Evolutionary conservation across 2,797 vertebrate species (phyloP), one percentile per base, ranked within the genome.

Genomic region (Leptodactylus fallax): DNA sequence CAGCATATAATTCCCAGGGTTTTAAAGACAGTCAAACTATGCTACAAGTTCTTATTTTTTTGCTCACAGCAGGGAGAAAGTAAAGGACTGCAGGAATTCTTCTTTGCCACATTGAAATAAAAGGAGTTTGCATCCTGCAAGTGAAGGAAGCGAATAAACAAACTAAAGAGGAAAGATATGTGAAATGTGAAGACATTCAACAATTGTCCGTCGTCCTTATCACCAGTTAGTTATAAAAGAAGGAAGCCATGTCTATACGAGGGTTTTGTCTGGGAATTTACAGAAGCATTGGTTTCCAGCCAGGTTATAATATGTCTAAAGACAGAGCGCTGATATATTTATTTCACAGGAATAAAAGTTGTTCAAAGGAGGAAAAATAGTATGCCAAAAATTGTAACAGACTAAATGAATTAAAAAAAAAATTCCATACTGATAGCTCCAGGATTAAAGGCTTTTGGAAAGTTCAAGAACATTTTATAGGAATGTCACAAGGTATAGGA

Each of bases 271-370:
- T 74, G 45, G 47, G 71, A 74, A 74, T 51, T 21, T 11, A 11
- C 47, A 49, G 17, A 10, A n/a, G 21, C 47, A 6, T 49, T 74
- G 71, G 71, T 79, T 53, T 79, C 25, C 55, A 79, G 77, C 77
- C 51, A 79, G 55, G n/a, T 58, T 58, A 58, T 79, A 55, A 79
- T 79, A 55, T 10, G 25, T 56, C n/a, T 56, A 27, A 79, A 79
- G 55, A 55, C 77, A 17, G 25, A 53, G 25, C 9, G 71, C 71
- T 74, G 71, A 74, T 71, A 71, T 71, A 45, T 71, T 71, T 71
- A 71, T 74, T 74, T 13, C 47, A 51, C 47, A n/a, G 71, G 71
- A 74, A 45, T 45, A 74, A 72, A 72, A 74, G 19, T 51, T 74
- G 10, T 74, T 49, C 71, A 74, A 51, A 74, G 19, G 71, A 49